Percentiles rank a stretch among this genome's conserved stretches.
These are phyloP conservation scores for Microplitis manilae DNA, from an alignment of 2,888 invertebrate species.

Conservation along the genomic window DNA sequence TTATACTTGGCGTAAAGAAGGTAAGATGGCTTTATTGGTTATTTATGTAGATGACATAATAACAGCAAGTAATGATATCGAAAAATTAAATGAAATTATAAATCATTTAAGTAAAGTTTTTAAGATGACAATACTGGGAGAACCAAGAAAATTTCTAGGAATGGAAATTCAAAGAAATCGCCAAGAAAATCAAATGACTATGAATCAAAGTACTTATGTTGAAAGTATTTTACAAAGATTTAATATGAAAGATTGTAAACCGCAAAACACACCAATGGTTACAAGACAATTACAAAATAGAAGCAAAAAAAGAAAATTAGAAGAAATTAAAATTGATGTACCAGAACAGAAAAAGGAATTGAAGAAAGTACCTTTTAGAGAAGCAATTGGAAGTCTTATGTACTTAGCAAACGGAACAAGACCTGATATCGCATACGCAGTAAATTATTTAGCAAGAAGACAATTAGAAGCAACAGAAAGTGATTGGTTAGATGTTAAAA, in stretches of 20 bases:
- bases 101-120: conserved; percentile 44
- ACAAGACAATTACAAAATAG: conserved; percentile 37
- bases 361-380: conserved; percentile 20
- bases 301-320: conserved; percentile 21
- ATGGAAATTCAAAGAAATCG: conserved; percentile 49
- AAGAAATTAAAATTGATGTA: background rate
- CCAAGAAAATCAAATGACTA: conserved; percentile 37
- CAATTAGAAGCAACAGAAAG: conserved; percentile 35
- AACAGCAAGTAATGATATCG: conserved; percentile 46
- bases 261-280: conserved; percentile 42
- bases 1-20: conserved; percentile 48
- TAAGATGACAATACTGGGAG: conserved; percentile 51
- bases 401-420: conserved; percentile 19
- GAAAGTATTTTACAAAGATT: conserved; percentile 43
- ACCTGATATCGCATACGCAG: conserved; percentile 14
- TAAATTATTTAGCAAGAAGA: conserved; percentile 31
- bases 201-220: conserved; percentile 44
- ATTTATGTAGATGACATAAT: conserved; percentile 52
- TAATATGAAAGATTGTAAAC: conserved; percentile 34
- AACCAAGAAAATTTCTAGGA: conserved; percentile 49
- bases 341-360: background rate
- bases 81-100: conserved; percentile 46
- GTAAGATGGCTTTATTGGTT: conserved; percentile 42
- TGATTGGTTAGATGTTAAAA: conserved; percentile 37
- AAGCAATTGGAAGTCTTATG: conserved; percentile 20